Percentiles rank a stretch among this genome's conserved stretches.
These are phyloP conservation scores for Drosophila cognata DNA, from an alignment of 2,888 invertebrate species.

Conservation along the genomic window DNA sequence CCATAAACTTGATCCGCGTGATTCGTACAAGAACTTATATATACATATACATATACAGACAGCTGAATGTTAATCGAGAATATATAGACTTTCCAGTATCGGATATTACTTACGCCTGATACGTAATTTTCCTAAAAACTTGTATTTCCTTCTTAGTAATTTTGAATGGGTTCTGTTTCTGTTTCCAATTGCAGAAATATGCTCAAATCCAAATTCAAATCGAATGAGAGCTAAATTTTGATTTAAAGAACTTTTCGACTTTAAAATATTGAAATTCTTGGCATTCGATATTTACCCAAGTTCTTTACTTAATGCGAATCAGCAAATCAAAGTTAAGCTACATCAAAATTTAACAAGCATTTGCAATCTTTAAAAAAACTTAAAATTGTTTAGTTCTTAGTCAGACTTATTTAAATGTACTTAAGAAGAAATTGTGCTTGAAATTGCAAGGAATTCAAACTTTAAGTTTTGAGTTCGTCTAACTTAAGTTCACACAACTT, in stretches of 20 bases:
- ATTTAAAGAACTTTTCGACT: background rate
- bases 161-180: no score
- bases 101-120: background rate
- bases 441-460: background rate
- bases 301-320: background rate
- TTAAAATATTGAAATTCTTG: background rate
- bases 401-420: background rate
- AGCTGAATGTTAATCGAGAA: background rate
- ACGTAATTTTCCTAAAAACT: background rate
- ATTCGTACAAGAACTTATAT: background rate
- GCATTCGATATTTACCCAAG: background rate
- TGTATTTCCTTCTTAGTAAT: no score
- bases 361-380: background rate
- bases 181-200: background rate
- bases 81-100: background rate
- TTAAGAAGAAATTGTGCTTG: background rate
- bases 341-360: background rate
- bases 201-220: background rate
- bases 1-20: background rate
- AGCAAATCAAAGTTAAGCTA: background rate
- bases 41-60: background rate
- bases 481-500: background rate
- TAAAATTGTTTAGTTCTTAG: conserved; percentile 12
- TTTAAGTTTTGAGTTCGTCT: background rate
- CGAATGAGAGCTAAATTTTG: background rate